Evolutionary conservation across 92 coral and sea anemone species (phyloP), one percentile per base, ranked within the genome.

Genomic region (Palythoa caribaeorum): DNA sequence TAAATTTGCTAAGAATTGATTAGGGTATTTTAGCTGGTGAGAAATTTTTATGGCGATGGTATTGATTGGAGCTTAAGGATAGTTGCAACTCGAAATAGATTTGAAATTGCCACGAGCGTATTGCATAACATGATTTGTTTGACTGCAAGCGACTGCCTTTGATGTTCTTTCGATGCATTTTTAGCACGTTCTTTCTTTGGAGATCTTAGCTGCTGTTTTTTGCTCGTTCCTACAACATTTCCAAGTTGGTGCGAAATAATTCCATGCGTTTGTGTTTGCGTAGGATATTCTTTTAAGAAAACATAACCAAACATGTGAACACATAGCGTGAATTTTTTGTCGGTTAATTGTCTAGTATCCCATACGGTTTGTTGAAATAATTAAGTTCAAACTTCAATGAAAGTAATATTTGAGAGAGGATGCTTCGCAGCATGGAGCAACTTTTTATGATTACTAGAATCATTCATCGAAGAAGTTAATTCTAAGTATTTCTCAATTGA

Each of bases 321-420:
- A 8, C 50, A 44, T 44, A 55, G 66, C 68, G 35, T 19, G 70
- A 15, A 55, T 57, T 78, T 51, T 14, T 59, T 15, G 21, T 76
- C 35, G 80, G 50, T 76, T 35, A 9, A 35, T 53, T 1, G 48
- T 78, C 55, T 57, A 38, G 37, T 37, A 9, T 36, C 48, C 16
- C 50, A 78, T 78, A 78, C 55, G 16, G 70, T 78, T 57, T 78
- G 83, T 78, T 78, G 83, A 53, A 55, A 54, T 15, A 78, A 2
- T 14, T 17, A 14, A 35, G 70, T 78, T 11, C 71, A 57, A 38
- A 54, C 71, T 14, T n/a, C 16, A 54, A 73, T 57, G 69, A 37
- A 44, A 44, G 7, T 44, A 54, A 60, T 78, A 14, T 78, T 57
- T 78, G 69, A 47, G 36, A 55, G 55, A 7, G 48, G 70, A 78